Base-by-base conservation (phyloP, 2,113 vertebrate genomes). In the Isichthys henryi region DNA sequence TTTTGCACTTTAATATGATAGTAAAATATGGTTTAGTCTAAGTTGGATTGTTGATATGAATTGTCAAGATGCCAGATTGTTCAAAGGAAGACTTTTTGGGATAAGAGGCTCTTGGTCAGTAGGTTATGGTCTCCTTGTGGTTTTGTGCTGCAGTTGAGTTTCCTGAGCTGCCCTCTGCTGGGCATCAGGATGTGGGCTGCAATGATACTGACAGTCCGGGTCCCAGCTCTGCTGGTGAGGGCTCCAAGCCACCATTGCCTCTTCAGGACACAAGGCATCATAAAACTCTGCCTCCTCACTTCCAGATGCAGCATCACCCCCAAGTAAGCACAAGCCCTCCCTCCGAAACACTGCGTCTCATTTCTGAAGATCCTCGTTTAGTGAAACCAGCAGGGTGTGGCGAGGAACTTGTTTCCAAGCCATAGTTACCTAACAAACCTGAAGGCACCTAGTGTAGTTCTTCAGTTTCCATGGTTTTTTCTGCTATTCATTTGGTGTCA, bases 221-320 rank as follows among this genome's bases (percentile, higher is more conserved):
- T 90, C 91, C 97, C 93, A 90, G 95, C 92, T 92, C 94, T 89
- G 95, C 95, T 90, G 95, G 94, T 86, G 97, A 96, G 17, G 98
- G 98, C 17, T 93, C 93, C 45, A 97, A 98, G 91, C 93, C 96
- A 0, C 92, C 94, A 1, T 98, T 97, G 0, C 97, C 98, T 0
- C 92, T 94, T 23, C 97, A 96, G 58, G 98, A 99, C 27, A 97
- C 45, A 90, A 97, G 97, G 89, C 97, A 96, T 58, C 97, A 97
- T 90, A 99, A 98, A 90, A 94, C 97, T 1, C 93, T 98, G 46
- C 97, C 98, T 1, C 97, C 98, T 0, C 95, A 98, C 11, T 99
- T 99, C 92, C 98, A 98, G 92, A 97, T 97, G 90, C 97, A 97
- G 84, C 86, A 48, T 9, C 87, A n/a, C 1, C 39, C 96, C 87